Percentiles rank a stretch among this genome's conserved stretches.
Evolutionary conservation across 1,140 invertebrate genomes (phyloP).

Genomic region (Tetragnatha versicolor): DNA sequence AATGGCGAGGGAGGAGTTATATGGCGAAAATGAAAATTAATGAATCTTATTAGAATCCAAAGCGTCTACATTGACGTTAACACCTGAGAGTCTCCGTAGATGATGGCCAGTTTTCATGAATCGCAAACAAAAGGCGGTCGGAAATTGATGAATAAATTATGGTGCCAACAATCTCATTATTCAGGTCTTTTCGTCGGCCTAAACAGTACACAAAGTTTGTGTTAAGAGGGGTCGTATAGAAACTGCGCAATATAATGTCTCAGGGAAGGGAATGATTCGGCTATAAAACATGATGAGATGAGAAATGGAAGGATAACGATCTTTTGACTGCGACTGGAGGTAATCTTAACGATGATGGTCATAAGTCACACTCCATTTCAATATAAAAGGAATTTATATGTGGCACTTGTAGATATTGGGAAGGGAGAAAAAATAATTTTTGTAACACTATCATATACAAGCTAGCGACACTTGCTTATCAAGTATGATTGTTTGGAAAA

Average conservation of each 20-base stretch:
- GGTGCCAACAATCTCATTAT: conserved; percentile 55
- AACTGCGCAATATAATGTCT: conserved; percentile 6
- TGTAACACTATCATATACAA: no score
- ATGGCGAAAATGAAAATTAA: conserved; percentile 51
- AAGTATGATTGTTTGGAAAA: no score
- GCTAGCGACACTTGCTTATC: no score
- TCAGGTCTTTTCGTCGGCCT: conserved; percentile 49
- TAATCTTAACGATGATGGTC: no score
- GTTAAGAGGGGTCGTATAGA: conserved; percentile 24
- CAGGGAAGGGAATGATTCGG: no score
- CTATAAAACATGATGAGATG: no score
- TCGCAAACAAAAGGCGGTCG: conserved; percentile 53
- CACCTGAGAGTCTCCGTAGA: conserved; percentile 28
- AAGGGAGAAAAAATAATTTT: no score
- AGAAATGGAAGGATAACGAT: not conserved
- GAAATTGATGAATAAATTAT: conserved; percentile 56
- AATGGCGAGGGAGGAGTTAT: conserved; percentile 36
- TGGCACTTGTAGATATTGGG: no score
- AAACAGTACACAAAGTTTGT: conserved; percentile 43
- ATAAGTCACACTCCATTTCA: no score
- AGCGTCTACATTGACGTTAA: conserved; percentile 37
- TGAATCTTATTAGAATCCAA: conserved; percentile 52
- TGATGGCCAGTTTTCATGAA: conserved; percentile 40
- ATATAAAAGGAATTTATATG: no score
- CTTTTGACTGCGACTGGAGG: not conserved